Percentiles rank a stretch among this genome's conserved stretches.
phyloP scores from a whole-genome alignment of 2,113 vertebrate species.

The Patagioenas fasciata region DNA sequence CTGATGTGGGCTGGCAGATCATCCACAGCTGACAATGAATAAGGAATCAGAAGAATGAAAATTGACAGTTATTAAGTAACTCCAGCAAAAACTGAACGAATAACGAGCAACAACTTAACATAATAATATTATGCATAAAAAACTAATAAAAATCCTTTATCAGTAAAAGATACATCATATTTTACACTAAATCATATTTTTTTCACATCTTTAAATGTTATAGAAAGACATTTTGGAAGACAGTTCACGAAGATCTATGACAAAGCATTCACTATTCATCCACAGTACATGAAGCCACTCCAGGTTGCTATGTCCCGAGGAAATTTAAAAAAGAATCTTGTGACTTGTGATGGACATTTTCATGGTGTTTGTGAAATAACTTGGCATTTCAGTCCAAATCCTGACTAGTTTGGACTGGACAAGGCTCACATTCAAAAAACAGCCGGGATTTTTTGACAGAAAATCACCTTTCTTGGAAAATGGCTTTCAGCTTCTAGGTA shows the following conservation, averaged over 20 bases:
- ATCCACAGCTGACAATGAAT: constrained; percentile 19
- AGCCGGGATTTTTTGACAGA: neutral
- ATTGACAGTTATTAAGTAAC: constrained; percentile 43
- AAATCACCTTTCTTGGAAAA: neutral
- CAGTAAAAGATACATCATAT: neutral
- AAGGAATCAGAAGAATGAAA: constrained; percentile 18
- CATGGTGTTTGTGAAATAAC: neutral
- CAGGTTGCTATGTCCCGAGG: constrained; percentile 10
- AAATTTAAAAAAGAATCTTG: constrained; percentile 14
- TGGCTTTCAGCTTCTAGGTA: neutral
- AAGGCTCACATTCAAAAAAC: neutral
- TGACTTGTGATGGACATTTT: constrained; percentile 28
- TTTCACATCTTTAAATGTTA: neutral
- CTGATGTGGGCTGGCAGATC: constrained; percentile 51
- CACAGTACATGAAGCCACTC: neutral
- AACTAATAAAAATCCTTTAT: neutral
- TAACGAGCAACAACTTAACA: neutral
- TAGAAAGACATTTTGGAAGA: constrained; percentile 2
- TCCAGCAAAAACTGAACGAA: neutral
- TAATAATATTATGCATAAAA: neutral
- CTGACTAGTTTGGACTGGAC: constrained; percentile 5
- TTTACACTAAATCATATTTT: neutral
- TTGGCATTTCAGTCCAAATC: constrained; percentile 2
- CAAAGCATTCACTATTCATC: neutral
- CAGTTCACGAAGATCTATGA: neutral